Conservation (phyloP, 1,140 invertebrate genomes). For the Steinernema feltiae region DNA sequence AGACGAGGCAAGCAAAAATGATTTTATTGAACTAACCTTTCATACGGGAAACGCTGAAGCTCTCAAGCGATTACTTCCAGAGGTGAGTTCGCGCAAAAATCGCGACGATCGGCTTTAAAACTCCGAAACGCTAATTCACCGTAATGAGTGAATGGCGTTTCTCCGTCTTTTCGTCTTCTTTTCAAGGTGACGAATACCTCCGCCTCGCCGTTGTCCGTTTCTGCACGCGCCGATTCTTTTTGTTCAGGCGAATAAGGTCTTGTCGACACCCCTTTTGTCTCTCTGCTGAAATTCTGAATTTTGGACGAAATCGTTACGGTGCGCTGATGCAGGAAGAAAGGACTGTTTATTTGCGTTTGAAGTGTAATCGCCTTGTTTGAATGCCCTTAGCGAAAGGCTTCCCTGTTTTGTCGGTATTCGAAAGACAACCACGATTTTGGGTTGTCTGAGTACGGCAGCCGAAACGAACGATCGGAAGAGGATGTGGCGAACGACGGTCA, state of each 20-base stretch:
- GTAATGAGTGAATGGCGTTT: background rate
- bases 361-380: too few relatives aligned
- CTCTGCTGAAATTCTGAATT: too few relatives aligned
- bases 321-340: too few relatives aligned
- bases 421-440: background rate
- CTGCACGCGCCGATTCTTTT: background rate
- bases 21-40: background rate
- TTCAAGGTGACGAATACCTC: background rate
- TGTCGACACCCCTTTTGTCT: too few relatives aligned
- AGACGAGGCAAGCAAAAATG: too few relatives aligned
- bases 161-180: background rate
- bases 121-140: background rate
- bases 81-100: background rate
- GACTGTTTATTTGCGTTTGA: too few relatives aligned
- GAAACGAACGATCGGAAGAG: background rate
- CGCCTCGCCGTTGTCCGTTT: background rate
- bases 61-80: too few relatives aligned
- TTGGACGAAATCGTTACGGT: too few relatives aligned
- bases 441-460: background rate
- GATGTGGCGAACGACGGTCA: conserved; percentile 13
- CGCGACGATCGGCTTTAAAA: background rate
- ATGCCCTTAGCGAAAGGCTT: too few relatives aligned
- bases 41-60: too few relatives aligned
- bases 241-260: too few relatives aligned
- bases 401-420: too few relatives aligned